Conservation (phyloP, 37 sponge, comb jelly and placozoan genomes). For the Agelas oroides region DNA sequence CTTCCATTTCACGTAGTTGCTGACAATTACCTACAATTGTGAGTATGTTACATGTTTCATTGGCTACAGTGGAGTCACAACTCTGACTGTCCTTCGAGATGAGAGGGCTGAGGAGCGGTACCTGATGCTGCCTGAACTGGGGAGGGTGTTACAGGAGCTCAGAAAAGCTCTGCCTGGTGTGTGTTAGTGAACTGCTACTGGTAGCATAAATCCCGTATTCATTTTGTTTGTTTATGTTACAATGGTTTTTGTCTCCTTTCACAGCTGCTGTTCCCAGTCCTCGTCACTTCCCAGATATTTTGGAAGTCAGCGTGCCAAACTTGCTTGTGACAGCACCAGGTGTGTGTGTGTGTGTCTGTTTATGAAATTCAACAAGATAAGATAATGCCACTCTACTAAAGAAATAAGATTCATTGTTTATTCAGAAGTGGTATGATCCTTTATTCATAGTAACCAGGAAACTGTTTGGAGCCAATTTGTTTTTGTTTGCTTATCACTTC, state of each 20-base stretch:
- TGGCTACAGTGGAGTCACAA: neutral
- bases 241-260: neutral
- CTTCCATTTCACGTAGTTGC: too few species aligned
- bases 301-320: slow-evolving; percentile 22
- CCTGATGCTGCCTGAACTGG: slow-evolving; percentile 5
- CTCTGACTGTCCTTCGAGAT: neutral
- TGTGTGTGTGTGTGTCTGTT: neutral
- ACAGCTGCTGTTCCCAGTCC: slow-evolving; percentile 12
- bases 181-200: neutral
- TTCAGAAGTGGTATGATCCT: too few species aligned
- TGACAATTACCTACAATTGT: too few species aligned
- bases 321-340: slow-evolving; percentile 36
- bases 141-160: slow-evolving; percentile 1
- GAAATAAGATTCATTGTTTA: too few species aligned
- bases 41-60: too few species aligned
- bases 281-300: slow-evolving; percentile 19
- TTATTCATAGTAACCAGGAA: too few species aligned
- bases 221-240: neutral
- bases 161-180: too few species aligned
- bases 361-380: neutral
- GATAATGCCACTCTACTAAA: neutral
- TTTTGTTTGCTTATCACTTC: neutral
- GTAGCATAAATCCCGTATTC: too few species aligned
- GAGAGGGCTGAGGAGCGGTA: neutral
- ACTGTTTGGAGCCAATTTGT: too few species aligned